Base-by-base conservation (phyloP, 2,113 vertebrate species). In the Marmota flaviventris region DNA sequence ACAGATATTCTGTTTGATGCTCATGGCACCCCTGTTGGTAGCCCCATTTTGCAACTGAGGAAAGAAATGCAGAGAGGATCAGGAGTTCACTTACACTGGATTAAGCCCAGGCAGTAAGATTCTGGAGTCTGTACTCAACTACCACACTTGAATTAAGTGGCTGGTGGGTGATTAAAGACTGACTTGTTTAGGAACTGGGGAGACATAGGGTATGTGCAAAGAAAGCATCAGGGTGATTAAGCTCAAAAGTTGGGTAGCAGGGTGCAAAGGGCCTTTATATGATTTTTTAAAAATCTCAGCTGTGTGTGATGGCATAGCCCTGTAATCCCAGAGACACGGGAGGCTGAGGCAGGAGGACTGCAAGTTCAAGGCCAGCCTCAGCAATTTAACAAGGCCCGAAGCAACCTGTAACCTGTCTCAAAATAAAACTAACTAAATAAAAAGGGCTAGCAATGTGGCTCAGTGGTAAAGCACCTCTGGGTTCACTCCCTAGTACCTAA, bases 11-110 rank as follows among this genome's bases (percentile, higher is more conserved):
- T 63, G 51, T 93, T 56, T 34, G 56, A 53, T 70, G 18, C 58
- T 87, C 22, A 61, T 2, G 8, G 48, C 17, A 79, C 12, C 27
- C 9, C 65, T 84, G 4, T 85, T 61, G 25, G 70, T 76, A 39
- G 8, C 25, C 18, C 39, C 39, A 72, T 39, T 94, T 95, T 90
- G 13, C 75, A 82, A 67, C 67, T 56, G 69, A 97, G 84, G 32
- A 89, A 90, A 83, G 73, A 37, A 94, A 93, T 34, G 81, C 34
- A 87, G 42, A 85, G 48, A 72, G 63, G 17, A 82, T 78, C 20
- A 79, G 56, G 63, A 84, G 51, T 48, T 96, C 16, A 20, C 29
- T 48, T 39, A 83, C 32, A 79, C 34, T 25, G 58, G 51, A 93
- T 79, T 51, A 95, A 85, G 14, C 39, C 8, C 42, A 37, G 13